Conservation (phyloP, 2,797 vertebrate genomes). For the Thalassophryne amazonica region DNA sequence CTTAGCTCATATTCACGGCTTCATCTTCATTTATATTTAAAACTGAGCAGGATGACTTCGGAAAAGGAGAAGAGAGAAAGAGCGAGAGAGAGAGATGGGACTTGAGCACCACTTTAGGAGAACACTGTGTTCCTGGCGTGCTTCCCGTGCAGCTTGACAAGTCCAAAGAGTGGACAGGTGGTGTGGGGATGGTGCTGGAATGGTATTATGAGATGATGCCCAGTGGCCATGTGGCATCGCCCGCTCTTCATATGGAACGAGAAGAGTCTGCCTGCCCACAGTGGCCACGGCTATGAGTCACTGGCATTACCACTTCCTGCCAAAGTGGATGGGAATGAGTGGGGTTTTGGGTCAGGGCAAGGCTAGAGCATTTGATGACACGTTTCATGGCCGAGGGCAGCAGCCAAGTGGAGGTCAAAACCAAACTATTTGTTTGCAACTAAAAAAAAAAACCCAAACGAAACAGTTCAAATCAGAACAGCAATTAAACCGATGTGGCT, state of each 20-base stretch:
- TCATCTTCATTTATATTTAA: slow-evolving; percentile 6
- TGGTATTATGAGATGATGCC: slow-evolving; percentile 61
- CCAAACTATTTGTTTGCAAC: slow-evolving; percentile 2
- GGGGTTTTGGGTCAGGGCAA: slow-evolving; percentile 51
- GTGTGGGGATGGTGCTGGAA: slow-evolving; percentile 71
- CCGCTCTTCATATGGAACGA: slow-evolving; percentile 62
- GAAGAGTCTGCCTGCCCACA: slow-evolving; percentile 48
- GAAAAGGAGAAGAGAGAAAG: slow-evolving; percentile 3
- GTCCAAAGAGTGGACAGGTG: slow-evolving; percentile 76
- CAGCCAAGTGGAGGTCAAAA: slow-evolving; percentile 21
- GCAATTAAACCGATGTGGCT: background rate
- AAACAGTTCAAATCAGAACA: slow-evolving; percentile 20
- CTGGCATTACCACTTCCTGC: slow-evolving; percentile 64
- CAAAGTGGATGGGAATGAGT: slow-evolving; percentile 56
- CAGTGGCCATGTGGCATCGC: slow-evolving; percentile 72
- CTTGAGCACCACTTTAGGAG: slow-evolving; percentile 51
- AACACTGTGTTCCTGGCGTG: slow-evolving; percentile 70
- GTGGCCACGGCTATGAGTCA: slow-evolving; percentile 66
- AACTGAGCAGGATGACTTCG: background rate
- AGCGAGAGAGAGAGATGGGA: slow-evolving; percentile 20
- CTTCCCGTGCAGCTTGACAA: slow-evolving; percentile 64
- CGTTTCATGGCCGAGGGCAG: slow-evolving; percentile 21
- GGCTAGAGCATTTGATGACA: slow-evolving; percentile 43
- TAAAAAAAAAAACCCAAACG: slow-evolving; percentile 15
- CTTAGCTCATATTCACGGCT: background rate